A percentile compares a stretch with the other conserved stretches of the same genome.
Conservation (phyloP, 2,113 vertebrate genomes). For the Alligator sinensis region DNA sequence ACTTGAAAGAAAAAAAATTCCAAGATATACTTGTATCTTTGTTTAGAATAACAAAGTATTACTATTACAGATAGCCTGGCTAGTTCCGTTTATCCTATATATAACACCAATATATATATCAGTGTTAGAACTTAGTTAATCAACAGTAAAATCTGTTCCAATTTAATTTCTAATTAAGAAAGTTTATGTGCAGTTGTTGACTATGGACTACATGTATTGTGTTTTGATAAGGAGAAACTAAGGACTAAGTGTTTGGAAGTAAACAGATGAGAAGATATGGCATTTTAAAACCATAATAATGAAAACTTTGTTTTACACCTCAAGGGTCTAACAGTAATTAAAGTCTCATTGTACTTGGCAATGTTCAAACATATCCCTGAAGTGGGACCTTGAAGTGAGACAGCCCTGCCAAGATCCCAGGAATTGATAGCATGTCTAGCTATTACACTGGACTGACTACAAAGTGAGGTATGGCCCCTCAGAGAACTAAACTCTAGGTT, state of each 20-base stretch:
- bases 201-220: background rate
- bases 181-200: background rate
- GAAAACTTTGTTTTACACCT: background rate
- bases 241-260: background rate
- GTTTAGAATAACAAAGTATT: conserved; percentile 11
- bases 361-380: background rate
- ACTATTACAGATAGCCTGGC: background rate
- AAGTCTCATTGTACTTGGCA: background rate
- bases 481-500: background rate
- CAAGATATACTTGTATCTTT: background rate
- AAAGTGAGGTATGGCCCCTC: background rate
- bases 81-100: background rate
- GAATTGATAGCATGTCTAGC: background rate
- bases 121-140: background rate
- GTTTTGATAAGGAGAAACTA: background rate
- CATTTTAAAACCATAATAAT: background rate
- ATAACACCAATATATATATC: background rate
- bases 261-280: background rate
- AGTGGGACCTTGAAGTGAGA: background rate
- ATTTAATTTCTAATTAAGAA: background rate
- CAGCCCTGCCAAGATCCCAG: background rate
- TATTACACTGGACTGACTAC: background rate
- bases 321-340: background rate
- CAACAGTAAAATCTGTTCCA: background rate
- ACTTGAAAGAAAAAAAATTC: background rate